A percentile compares a stretch with the other conserved stretches of the same genome.
phyloP scores from a whole-genome alignment of 1,140 invertebrate species.

The Ips typographus region DNA sequence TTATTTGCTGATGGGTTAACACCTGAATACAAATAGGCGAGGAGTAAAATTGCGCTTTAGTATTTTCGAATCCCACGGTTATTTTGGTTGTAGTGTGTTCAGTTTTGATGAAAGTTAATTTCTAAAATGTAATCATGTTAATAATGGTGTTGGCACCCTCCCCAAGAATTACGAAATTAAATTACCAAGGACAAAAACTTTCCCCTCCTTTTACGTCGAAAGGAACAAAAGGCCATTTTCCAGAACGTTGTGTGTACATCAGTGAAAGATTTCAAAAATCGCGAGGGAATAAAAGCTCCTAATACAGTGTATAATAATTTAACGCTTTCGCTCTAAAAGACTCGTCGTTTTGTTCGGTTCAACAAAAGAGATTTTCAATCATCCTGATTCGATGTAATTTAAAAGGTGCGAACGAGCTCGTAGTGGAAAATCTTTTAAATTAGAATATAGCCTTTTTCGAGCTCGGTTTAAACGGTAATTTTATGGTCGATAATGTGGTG shows the following conservation, averaged over 20 bases:
- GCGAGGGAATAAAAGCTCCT: too few species aligned
- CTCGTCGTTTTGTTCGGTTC: conserved; percentile 4
- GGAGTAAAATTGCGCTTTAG: conserved; percentile 26
- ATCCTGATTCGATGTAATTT: conserved; percentile 16
- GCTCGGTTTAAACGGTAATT: conserved; percentile 11
- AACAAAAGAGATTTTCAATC: conserved; percentile 20
- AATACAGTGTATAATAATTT: neutral
- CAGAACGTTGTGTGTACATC: too few species aligned
- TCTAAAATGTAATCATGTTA: too few species aligned
- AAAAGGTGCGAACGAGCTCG: conserved; percentile 12
- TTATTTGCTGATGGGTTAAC: conserved; percentile 24
- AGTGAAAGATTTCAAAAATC: too few species aligned
- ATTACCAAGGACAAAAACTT: too few species aligned
- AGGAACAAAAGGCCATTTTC: too few species aligned
- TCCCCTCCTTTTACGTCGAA: too few species aligned
- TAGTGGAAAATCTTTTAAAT: conserved; percentile 17
- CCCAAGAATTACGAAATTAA: too few species aligned
- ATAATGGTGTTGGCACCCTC: too few species aligned
- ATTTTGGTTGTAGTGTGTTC: neutral
- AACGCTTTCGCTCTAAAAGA: conserved; percentile 6
- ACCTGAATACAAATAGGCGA: conserved; percentile 30
- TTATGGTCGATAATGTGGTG: conserved; percentile 11
- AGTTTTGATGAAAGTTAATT: too few species aligned
- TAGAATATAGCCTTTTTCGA: conserved; percentile 6
- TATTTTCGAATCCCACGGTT: conserved; percentile 30